These are phyloP conservation scores for Caenorhabditis sulstoni DNA, from an alignment of 2,888 invertebrate genomes.

Conservation along the genomic window DNA sequence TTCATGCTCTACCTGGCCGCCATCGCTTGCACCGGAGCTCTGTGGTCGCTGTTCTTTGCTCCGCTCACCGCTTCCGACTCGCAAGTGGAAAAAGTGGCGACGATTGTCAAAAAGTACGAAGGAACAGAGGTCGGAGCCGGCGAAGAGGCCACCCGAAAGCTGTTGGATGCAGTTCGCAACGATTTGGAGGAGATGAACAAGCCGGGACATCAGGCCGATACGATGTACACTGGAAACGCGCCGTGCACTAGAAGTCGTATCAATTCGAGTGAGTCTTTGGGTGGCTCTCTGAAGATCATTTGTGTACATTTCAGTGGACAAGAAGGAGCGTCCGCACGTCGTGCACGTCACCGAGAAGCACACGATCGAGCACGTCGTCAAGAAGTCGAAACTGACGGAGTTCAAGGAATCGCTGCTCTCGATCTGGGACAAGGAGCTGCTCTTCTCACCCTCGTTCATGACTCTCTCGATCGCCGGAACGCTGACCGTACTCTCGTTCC, in stretches of 20 bases:
- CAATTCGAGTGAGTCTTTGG: constrained; percentile 25
- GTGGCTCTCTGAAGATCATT: too few relatives aligned
- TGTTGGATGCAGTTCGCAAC: constrained; percentile 68
- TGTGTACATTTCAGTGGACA: constrained; percentile 32
- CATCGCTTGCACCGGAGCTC: constrained; percentile 89
- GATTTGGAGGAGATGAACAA: constrained; percentile 81
- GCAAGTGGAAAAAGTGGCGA: constrained; percentile 74
- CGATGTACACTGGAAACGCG: constrained; percentile 90
- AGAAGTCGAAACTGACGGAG: constrained; percentile 19
- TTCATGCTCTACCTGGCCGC: constrained; percentile 90
- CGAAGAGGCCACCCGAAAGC: constrained; percentile 60
- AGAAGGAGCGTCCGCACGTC: constrained; percentile 25
- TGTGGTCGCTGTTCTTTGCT: constrained; percentile 92
- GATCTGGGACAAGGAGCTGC: constrained; percentile 86
- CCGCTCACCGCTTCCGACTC: constrained; percentile 69
- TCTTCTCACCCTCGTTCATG: constrained; percentile 91
- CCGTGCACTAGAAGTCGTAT: constrained; percentile 81
- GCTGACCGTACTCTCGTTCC: constrained; percentile 95
- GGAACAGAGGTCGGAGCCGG: not conserved
- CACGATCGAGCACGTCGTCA: constrained; percentile 30
- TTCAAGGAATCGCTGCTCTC: constrained; percentile 57
- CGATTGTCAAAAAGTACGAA: constrained; percentile 61
- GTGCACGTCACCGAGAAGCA: constrained; percentile 44
- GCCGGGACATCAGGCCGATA: constrained; percentile 90
- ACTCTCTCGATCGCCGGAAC: constrained; percentile 92